Evolutionary conservation across 1,140 invertebrate genomes (phyloP).

Genomic region (Saccostrea glomerata): DNA sequence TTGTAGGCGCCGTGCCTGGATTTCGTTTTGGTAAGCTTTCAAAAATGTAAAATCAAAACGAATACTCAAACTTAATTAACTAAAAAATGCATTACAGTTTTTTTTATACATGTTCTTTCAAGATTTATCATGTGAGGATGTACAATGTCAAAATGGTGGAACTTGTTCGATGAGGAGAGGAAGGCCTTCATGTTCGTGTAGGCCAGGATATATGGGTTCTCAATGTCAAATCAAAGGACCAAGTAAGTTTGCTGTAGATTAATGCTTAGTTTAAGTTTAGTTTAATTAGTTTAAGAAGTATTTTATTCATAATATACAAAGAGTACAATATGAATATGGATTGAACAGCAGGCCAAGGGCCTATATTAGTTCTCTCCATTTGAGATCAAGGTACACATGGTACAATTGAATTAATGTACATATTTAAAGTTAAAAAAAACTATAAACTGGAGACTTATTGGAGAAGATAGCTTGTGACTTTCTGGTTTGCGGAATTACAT

Average conservation of each 20-base stretch:
- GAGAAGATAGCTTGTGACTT: too few relatives aligned
- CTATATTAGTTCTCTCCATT: too few relatives aligned
- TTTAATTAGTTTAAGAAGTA: too few relatives aligned
- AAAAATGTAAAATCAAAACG: not conserved
- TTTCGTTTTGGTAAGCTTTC: constrained; percentile 4
- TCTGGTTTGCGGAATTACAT: too few relatives aligned
- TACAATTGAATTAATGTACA: too few relatives aligned
- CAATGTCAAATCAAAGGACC: not conserved
- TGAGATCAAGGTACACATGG: too few relatives aligned
- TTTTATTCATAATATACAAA: too few relatives aligned
- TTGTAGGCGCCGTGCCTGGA: not conserved
- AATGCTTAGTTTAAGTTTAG: too few relatives aligned
- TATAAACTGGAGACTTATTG: too few relatives aligned
- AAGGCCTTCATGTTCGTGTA: not conserved
- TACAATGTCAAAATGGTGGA: not conserved
- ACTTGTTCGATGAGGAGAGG: not conserved
- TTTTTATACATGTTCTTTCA: not conserved
- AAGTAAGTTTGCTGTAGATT: not conserved
- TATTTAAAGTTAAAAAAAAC: too few relatives aligned
- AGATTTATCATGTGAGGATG: not conserved
- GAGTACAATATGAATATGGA: too few relatives aligned
- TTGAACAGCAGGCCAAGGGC: too few relatives aligned
- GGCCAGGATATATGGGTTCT: not conserved
- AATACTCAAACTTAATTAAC: not conserved
- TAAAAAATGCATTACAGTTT: not conserved